Base-by-base conservation (phyloP, 2,888 invertebrate genomes). In the Lobophora halterata region DNA sequence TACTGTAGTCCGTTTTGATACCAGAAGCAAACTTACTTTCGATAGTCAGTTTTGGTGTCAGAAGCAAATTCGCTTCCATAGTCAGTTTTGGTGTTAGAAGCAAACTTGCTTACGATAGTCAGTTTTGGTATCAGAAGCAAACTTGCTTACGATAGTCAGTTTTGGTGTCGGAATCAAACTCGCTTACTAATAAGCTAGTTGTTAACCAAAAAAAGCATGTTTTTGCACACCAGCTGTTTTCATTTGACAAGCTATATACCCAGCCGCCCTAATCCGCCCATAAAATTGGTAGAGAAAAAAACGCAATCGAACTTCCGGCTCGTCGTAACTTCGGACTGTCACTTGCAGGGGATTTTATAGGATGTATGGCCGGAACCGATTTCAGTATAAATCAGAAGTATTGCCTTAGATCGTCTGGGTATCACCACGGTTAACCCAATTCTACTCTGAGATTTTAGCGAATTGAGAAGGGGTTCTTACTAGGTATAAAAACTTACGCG, bases 291-390 rank as follows among this genome's bases (percentile, higher is more conserved):
- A 47, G 45, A 57, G 58, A 64, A 64, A 70, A 65, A 63, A 56
- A 48, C 48, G 57, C 61, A 65, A 65, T 66, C 63, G 65, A 65
- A 65, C 46, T 57, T 55, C 52, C 57, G 40, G 29, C 26, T 52
- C 55, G 50, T 55, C 71, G 69, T 71, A 70, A 71, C 61, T 70
- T 48, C 44, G 38, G 52, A 45, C 63, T 65, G 62, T 63, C 69
- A 64, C 61, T 68, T 65, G 58, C 65, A 61, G 60, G 49, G 60
- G 56, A 60, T 60, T 58, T 59, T 55, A 58, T 49, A 45, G 55
- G 34, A 46, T 48, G 38, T 42, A 52, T 50, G 31, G 46, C 48
- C 42, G 35, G 36, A 40, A 45, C 36, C 43, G 45, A 35, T 44
- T 26, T 37, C 17, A 17, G 21, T 21, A 43, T 37, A 43, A 43